Conservation (phyloP, 2,113 vertebrate genomes). For the Indicator maculatus region DNA sequence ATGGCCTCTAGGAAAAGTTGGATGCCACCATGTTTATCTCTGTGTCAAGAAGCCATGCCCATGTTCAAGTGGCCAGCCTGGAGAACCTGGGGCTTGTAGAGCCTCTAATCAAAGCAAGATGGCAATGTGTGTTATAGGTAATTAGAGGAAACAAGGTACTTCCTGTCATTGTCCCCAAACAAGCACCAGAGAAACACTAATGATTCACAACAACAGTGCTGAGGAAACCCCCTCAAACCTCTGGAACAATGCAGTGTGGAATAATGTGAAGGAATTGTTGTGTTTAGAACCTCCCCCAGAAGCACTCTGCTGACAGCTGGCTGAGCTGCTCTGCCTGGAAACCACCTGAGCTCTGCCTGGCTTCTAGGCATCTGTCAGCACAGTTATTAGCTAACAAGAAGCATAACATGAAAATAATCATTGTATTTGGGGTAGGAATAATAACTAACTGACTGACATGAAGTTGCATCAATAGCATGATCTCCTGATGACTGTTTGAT, state of each 20-base stretch:
- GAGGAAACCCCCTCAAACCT: neutral
- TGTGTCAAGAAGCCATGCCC: neutral
- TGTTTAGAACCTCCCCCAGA: neutral
- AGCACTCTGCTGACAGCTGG: neutral
- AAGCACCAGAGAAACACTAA: slow-evolving; percentile 10
- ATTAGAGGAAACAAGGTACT: neutral
- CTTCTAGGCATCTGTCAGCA: slow-evolving; percentile 52
- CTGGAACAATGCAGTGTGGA: neutral
- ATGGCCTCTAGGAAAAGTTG: neutral
- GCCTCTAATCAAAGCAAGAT: rapidly evolving
- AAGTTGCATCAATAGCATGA: slow-evolving; percentile 40
- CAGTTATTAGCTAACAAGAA: slow-evolving; percentile 50
- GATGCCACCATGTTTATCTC: neutral
- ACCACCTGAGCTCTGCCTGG: slow-evolving; percentile 26
- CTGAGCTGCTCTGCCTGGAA: slow-evolving; percentile 30
- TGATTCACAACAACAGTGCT: neutral
- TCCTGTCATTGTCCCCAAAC: slow-evolving; percentile 34
- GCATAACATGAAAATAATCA: slow-evolving; percentile 34
- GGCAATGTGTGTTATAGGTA: neutral
- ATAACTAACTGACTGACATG: slow-evolving; percentile 23
- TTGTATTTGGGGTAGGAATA: slow-evolving; percentile 32
- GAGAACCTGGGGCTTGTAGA: neutral
- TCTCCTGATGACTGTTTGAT: slow-evolving; percentile 50
- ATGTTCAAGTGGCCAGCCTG: neutral
- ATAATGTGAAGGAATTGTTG: neutral